phyloP scores from a whole-genome alignment of 2,113 vertebrate genomes.

The Tauraco erythrolophus region DNA sequence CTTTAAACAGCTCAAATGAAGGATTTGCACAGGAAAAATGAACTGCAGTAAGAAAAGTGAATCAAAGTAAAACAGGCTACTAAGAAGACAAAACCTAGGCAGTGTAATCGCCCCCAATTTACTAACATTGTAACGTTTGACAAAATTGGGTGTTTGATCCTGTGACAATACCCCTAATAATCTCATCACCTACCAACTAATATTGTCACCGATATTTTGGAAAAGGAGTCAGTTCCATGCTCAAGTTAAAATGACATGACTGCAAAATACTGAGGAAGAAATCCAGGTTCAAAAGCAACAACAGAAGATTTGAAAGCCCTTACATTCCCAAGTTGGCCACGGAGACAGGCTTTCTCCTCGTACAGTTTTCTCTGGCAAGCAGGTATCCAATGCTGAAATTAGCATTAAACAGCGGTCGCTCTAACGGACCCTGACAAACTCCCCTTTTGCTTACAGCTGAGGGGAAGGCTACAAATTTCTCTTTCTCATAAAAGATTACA shows the following conservation, averaged over 20 bases:
- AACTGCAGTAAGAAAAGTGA: background rate
- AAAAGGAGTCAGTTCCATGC: background rate
- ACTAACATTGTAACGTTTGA: background rate
- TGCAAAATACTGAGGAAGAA: background rate
- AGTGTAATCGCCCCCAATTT: fast-evolving
- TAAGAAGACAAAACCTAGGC: background rate
- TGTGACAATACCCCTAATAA: background rate
- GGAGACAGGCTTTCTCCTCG: background rate
- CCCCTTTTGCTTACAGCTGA: background rate
- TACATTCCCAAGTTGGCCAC: background rate
- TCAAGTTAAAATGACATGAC: background rate
- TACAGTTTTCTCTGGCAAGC: background rate
- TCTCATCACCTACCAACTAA: background rate
- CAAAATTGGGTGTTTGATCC: background rate
- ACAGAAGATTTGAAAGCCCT: background rate
- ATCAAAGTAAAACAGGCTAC: background rate
- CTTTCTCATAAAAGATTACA: background rate
- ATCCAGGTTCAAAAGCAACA: background rate
- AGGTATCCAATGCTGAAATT: background rate
- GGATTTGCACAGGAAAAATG: background rate
- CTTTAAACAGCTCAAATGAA: background rate
- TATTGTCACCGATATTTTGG: background rate
- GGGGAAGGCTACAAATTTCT: background rate
- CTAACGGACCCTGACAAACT: background rate
- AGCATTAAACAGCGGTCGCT: background rate